These are phyloP conservation scores for Lepidocyrtoides sp. DNA, from an alignment of 2,888 invertebrate species.

Conservation along the genomic window DNA sequence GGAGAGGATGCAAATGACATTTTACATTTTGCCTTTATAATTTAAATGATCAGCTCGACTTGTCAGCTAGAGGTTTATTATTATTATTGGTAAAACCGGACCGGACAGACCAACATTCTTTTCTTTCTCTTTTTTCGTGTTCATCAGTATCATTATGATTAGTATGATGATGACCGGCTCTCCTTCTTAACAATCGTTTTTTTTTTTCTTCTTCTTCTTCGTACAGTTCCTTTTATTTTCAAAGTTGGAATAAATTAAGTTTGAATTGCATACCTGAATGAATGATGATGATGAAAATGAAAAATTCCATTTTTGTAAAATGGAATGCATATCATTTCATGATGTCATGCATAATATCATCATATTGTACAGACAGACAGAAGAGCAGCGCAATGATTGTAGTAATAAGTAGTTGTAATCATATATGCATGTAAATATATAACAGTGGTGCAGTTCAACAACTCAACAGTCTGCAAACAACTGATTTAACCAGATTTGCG, in stretches of 20 bases:
- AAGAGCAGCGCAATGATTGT: neutral
- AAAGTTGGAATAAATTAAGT: conserved; percentile 42
- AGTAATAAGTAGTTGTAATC: neutral
- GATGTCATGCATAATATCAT: conserved; percentile 39
- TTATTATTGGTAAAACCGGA: conserved; percentile 7
- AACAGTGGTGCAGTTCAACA: conserved; percentile 51
- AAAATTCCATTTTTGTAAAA: conserved; percentile 58
- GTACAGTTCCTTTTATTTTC: conserved; percentile 3
- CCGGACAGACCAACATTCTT: neutral
- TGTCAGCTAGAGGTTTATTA: neutral
- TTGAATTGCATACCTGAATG: conserved; percentile 38
- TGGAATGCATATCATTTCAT: conserved; percentile 50
- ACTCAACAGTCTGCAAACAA: conserved; percentile 32
- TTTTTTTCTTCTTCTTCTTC: too few relatives aligned
- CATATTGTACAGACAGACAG: neutral
- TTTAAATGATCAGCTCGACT: neutral
- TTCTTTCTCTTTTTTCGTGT: neutral
- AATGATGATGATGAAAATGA: conserved; percentile 20
- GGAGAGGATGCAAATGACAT: neutral
- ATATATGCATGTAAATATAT: neutral
- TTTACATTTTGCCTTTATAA: neutral
- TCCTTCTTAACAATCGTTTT: neutral
- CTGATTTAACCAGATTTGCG: conserved; percentile 33
- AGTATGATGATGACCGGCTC: neutral
- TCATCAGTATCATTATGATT: conserved; percentile 27